A percentile compares a stretch with the other conserved stretches of the same genome.
Conservation (phyloP, 2,888 invertebrate genomes). For the Melangyna quadrimaculata region DNA sequence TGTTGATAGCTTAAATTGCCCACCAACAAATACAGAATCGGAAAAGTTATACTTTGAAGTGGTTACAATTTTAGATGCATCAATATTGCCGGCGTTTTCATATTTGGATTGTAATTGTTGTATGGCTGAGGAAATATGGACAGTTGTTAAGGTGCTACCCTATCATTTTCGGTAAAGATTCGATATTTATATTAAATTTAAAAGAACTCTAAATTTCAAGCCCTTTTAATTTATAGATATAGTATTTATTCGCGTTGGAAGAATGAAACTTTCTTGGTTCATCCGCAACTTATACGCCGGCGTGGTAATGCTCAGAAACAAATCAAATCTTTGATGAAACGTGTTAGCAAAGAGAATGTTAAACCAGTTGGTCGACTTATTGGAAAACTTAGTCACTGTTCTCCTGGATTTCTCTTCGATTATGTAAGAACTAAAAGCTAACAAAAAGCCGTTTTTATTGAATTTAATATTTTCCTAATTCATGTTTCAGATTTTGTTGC, state of each 20-base stretch:
- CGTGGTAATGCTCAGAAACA: slow-evolving; percentile 94
- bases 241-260: slow-evolving; percentile 98
- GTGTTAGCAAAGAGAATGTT: slow-evolving; percentile 98
- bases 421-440: slow-evolving; percentile 85
- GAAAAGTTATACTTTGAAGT: slow-evolving; percentile 90
- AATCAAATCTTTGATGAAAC: slow-evolving; percentile 98
- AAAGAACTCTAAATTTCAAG: background rate
- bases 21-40: slow-evolving; percentile 76
- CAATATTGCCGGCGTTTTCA: slow-evolving; percentile 94
- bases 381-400: slow-evolving; percentile 97
- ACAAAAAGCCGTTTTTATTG: background rate
- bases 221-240: slow-evolving; percentile 83
- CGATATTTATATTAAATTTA: too few species aligned
- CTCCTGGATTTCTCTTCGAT: slow-evolving; percentile 97
- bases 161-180: slow-evolving; percentile 86
- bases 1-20: slow-evolving; percentile 79
- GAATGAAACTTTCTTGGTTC: slow-evolving; percentile 90
- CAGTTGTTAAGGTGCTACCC: slow-evolving; percentile 91
- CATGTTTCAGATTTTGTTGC: slow-evolving; percentile 83
- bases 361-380: slow-evolving; percentile 97
- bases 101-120: slow-evolving; percentile 97
- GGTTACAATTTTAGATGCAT: slow-evolving; percentile 92
- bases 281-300: slow-evolving; percentile 91
- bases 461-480: background rate
- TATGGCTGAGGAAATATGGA: slow-evolving; percentile 98